Percentiles rank a stretch among this genome's conserved stretches.
Evolutionary conservation across 2,888 invertebrate genomes (phyloP).

Genomic region (Glyphotaelius pellucidus): DNA sequence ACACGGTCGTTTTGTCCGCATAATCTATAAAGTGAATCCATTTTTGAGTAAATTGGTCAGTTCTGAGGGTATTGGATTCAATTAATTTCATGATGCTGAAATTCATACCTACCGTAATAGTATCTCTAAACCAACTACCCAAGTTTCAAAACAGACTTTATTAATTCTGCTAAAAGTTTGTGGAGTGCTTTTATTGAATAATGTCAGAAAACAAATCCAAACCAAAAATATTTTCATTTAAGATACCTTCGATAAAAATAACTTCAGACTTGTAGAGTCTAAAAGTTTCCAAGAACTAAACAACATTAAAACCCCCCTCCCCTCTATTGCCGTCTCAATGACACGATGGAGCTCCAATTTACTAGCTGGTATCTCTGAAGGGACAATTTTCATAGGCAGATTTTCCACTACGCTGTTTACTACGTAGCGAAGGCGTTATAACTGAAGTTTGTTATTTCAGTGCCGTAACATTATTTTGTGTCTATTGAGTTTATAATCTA

Average conservation of each 20-base stretch:
- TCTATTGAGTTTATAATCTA: constrained; percentile 47
- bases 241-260: neutral
- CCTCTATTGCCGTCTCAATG: neutral
- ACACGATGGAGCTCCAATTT: constrained; percentile 3
- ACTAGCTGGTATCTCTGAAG: neutral
- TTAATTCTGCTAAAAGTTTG: neutral
- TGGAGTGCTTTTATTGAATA: neutral
- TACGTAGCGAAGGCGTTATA: neutral
- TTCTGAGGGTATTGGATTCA: constrained; percentile 29
- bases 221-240: neutral
- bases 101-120: neutral
- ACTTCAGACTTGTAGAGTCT: neutral
- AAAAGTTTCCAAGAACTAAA: constrained; percentile 4
- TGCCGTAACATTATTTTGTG: constrained; percentile 29
- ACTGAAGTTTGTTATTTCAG: constrained; percentile 39
- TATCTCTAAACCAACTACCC: too few relatives aligned
- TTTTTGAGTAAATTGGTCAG: constrained; percentile 40
- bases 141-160: too few relatives aligned
- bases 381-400: constrained; percentile 29
- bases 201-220: neutral
- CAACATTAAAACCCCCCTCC: neutral
- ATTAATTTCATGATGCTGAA: neutral
- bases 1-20: constrained; percentile 46
- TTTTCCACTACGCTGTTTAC: constrained; percentile 39
- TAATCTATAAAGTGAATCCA: constrained; percentile 51